Base-by-base conservation (phyloP, 2,113 vertebrate genomes). In the Trochalopteron elliotii region DNA sequence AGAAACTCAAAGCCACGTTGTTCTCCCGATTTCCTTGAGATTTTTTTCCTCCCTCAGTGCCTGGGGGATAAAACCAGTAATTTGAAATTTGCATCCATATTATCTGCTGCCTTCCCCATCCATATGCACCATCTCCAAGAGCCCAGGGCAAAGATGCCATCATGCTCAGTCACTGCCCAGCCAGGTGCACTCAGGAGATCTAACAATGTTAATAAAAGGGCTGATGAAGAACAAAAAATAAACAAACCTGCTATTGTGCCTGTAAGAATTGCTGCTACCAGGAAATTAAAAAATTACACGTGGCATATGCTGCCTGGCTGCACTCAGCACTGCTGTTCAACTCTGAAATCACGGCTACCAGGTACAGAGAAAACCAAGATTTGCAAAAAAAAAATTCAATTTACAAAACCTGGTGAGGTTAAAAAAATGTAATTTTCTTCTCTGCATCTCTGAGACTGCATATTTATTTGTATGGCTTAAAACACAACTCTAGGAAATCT, bases 161-260 rank as follows among this genome's bases (percentile, higher is more conserved):
- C 52, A 85, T 61, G 63, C 65, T 89, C 88, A 93, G 91, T 92
- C 91, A 94, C 87, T 91, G 30, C 83, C 78, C 89, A 78, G 19
- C 95, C 97, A 97, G 96, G 96, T 97, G 96, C 96, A 96, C 24
- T 79, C 59, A 65, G 47, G 59, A 91, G 89, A 90, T 87, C 92
- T 78, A 94, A 85, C 89, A 95, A 97, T 92, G 87, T 96, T 97
- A 96, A 96, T 97, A 97, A 95, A 96, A 93, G 65, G 40, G 76
- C 85, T 94, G 93, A 95, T 49, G 93, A 96, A 94, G 97, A 96
- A 94, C 57, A 90, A 95, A 94, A 95, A 96, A 83, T 49, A 97
- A 97, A 96, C 87, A 96, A 94, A 68, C 76, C 91, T 90, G 49
- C 89, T 94, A 44, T 96, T 89, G 89, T 93, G 86, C 91, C 92